Evolutionary conservation across 2,113 vertebrate genomes (phyloP), one percentile per base, ranked within the genome.

Genomic region (Tachycineta bicolor): DNA sequence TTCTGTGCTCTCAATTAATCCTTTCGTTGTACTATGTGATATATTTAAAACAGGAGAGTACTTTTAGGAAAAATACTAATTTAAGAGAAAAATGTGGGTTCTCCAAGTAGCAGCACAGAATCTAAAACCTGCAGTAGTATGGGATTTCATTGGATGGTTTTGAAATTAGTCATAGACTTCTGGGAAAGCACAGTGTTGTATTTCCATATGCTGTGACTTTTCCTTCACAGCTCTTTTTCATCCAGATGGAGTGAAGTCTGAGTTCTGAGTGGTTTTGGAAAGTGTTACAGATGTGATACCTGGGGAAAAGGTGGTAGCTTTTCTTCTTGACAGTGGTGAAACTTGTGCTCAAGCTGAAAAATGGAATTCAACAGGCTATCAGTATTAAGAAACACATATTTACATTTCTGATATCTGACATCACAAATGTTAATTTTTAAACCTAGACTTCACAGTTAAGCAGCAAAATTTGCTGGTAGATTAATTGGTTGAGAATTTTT

Each of bases 201-300:
- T 94, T 96, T 93, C 46, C 50, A 69, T 71, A 37, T 14, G 39
- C 82, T 83, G 47, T 92, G 83, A 92, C 68, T 81, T 95, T 73
- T 70, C 22, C 60, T 83, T 96, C 74, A 31, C 74, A 59, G 78
- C 65, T 88, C 65, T 69, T 82, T 88, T 91, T 83, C 47, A 74
- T 83, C 39, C 59, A 67, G 28, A 26, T 83, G 31, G 67, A 75
- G 58, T 60, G 44, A 73, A 50, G 55, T 69, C 34, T 43, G 33
- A 76, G n/a, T 47, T 83, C 33, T 20, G 53, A 75, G 24, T 68
- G 50, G 13, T 47, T 75, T 83, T 64, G 26, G 56, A 73, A 79
- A 37, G 81, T 79, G 67, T 91, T 96, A 79, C 49, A 76, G 64
- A 65, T 79, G 71, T 65, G 67, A 75, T 79, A 94, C 84, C 55